These are phyloP conservation scores for Ophion costatus DNA, from an alignment of 2,888 invertebrate genomes.

Conservation along the genomic window DNA sequence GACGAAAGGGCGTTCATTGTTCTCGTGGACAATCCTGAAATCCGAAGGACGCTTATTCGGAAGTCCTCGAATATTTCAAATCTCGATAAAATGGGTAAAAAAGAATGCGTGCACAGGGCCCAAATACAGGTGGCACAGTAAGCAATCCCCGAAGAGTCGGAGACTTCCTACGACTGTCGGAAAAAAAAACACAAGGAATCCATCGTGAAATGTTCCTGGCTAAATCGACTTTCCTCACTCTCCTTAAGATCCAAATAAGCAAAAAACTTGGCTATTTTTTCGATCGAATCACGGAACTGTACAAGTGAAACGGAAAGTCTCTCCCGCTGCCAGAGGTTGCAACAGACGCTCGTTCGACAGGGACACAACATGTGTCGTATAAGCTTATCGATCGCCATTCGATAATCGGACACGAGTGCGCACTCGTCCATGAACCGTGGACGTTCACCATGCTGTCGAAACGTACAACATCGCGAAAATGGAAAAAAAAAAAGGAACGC, in stretches of 20 bases:
- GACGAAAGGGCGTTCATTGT: too few relatives aligned
- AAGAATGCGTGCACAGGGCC: too few relatives aligned
- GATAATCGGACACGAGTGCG: constrained; percentile 14
- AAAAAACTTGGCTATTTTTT: not conserved
- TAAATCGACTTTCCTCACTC: too few relatives aligned
- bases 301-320: constrained; percentile 36
- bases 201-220: constrained; percentile 4
- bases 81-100: too few relatives aligned
- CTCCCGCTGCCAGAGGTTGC: constrained; percentile 9
- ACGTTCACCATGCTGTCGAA: constrained; percentile 23
- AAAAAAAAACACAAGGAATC: constrained; percentile 47
- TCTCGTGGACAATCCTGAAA: too few relatives aligned
- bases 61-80: too few relatives aligned
- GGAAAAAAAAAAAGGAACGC: not conserved
- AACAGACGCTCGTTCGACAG: constrained; percentile 1
- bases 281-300: constrained; percentile 35
- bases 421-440: constrained; percentile 29
- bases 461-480: constrained; percentile 15
- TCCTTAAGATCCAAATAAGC: not conserved
- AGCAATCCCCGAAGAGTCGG: too few relatives aligned
- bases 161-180: constrained; percentile 5
- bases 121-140: too few relatives aligned
- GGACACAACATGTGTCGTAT: not conserved
- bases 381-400: not conserved
- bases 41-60: too few relatives aligned